Evolutionary conservation across 2,797 vertebrate genomes (phyloP), one percentile per base, ranked within the genome.

Genomic region (Loriculus beryllinus): DNA sequence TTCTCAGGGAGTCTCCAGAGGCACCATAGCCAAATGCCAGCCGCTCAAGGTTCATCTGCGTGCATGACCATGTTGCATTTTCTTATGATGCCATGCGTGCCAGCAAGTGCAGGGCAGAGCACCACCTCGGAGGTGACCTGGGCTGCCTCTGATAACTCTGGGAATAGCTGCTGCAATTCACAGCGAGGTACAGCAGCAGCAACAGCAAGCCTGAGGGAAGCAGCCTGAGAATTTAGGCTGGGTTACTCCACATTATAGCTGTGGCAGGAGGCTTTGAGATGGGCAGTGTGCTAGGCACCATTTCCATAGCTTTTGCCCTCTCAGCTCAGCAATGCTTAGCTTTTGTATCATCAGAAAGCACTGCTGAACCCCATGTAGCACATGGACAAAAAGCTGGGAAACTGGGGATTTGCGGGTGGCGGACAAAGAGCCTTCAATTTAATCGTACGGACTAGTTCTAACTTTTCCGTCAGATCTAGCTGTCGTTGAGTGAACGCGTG

Each of bases 401-500:
- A 35, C 10, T 57, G 54, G 9, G 54, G 22, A 16, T 35, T 57
- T 57, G 10, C 2, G 2, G 7, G 0, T n/a, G 12, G 10, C 3
- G 1, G 6, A 18, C 29, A 25, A 43, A 35, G 7, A 2, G 0
- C 16, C 45, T 92, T 94, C 85, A 40, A 90, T 95, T 96, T 94
- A 35, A 74, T 65, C 59, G 33, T 25, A 7, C 6, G 10, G 59
- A n/a, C 68, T 67, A 6, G 19, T 71, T 96, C 64, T 69, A 81
- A 87, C 80, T 86, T 79, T 40, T 35, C 76, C 43, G 59, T 0
- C 8, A 33, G 4, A 52, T 21, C 49, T 4, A 8, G 43, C 19
- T 56, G 42, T 11, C 42, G 23, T 97, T 96, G 82, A 18, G 81
- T 93, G 97, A 96, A 96, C 96, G 8, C 42, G 94, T 97, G 97